Evolutionary conservation across 2,888 invertebrate genomes (phyloP).

Genomic region (Emmelina monodactyla): DNA sequence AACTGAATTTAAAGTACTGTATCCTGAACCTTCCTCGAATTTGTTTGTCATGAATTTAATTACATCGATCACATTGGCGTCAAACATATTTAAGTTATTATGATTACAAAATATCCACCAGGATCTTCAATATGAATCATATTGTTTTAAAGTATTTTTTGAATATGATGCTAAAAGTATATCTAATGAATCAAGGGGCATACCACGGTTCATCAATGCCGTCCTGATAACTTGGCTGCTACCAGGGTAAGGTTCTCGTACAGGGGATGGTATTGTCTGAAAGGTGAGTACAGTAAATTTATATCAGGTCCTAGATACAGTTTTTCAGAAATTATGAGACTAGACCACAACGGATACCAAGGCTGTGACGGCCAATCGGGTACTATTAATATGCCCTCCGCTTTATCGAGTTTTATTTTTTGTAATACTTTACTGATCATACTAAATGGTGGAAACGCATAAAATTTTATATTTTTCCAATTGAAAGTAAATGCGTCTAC

Average conservation of each 20-base stretch:
- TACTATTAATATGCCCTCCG: not conserved
- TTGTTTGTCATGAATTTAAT: slow-evolving; percentile 1
- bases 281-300: slow-evolving; percentile 5
- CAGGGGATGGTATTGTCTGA: slow-evolving; percentile 6
- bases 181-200: slow-evolving; percentile 10
- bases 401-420: no score
- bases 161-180: slow-evolving; percentile 5
- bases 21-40: not conserved
- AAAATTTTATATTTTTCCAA: no score
- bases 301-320: not conserved
- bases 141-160: slow-evolving; percentile 3
- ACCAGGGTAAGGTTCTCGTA: slow-evolving; percentile 9
- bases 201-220: slow-evolving; percentile 1
- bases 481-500: no score
- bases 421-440: no score
- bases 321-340: not conserved
- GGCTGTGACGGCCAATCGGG: not conserved
- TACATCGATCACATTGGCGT: not conserved
- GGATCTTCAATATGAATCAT: not conserved
- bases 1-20: slow-evolving; percentile 2
- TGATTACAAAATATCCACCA: not conserved
- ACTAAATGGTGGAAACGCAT: no score
- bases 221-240: slow-evolving; percentile 10
- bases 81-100: no score
- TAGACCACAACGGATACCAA: not conserved